Evolutionary conservation across 1,140 invertebrate genomes (phyloP).

Genomic region (Akabosia matsudoensis): DNA sequence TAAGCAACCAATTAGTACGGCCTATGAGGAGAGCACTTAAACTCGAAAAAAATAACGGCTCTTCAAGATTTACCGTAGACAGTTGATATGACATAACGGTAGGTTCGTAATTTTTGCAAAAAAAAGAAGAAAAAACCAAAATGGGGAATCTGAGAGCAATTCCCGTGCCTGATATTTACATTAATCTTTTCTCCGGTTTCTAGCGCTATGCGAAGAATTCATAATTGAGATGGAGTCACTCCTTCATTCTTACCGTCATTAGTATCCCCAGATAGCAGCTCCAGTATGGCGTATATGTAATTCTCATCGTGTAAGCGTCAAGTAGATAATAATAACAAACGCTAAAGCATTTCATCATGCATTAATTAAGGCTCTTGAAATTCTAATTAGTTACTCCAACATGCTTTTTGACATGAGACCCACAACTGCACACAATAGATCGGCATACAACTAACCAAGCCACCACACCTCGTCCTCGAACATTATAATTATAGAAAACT

Average conservation of each 20-base stretch:
- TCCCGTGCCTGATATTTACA: neutral
- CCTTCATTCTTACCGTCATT: neutral
- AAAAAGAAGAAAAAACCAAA: too few relatives aligned
- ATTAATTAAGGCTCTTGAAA: constrained; percentile 24
- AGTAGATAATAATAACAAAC: constrained; percentile 20
- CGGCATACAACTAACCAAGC: too few relatives aligned
- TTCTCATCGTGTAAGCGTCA: neutral
- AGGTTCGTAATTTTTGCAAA: too few relatives aligned
- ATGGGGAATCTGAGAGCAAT: neutral
- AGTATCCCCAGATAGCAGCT: neutral
- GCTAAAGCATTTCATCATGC: constrained; percentile 21
- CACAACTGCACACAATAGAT: too few relatives aligned
- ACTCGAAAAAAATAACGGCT: neutral
- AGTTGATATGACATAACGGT: too few relatives aligned
- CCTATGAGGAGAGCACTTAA: neutral
- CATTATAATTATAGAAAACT: too few relatives aligned
- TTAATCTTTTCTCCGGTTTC: neutral
- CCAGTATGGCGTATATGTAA: neutral
- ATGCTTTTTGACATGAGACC: constrained; percentile 1
- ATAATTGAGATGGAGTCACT: neutral
- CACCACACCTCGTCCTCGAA: too few relatives aligned
- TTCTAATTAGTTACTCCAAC: constrained; percentile 25
- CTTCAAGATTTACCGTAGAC: too few relatives aligned
- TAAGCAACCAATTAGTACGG: constrained; percentile 7
- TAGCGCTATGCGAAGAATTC: neutral